Base-by-base conservation (phyloP, 1,140 invertebrate species). In the Galendromus occidentalis region DNA sequence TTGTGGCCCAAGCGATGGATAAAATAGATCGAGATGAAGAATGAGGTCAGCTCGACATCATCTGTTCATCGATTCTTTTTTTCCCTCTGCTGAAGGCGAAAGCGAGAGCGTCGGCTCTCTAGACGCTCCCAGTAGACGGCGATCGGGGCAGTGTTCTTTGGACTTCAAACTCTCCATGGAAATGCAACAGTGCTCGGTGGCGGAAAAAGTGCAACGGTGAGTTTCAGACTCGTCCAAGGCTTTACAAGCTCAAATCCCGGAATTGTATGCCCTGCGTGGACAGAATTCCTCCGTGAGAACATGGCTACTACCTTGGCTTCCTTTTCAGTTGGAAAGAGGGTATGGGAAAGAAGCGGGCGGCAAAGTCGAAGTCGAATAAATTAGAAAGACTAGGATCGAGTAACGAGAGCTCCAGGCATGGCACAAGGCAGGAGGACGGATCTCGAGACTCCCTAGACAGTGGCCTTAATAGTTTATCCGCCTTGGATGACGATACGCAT, bases 161-260 rank as follows among this genome's bases (percentile, higher is more conserved):
- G 33, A 39, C 33, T 39, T 39, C 33, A 39, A 39, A 39, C 33
- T 39, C 4, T 39, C 33, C 25, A 33, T 59, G 25, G 51, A 59
- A 59, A 59, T 22, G 51, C 25, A 59, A 9, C 51, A 25, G 22
- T 59, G 51, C 9, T 29, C 51, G 14, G 14, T 59, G 25, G 20
- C 14, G 25, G 51, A 59, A 22, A 59, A 59, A 22, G 51, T 59
- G 25, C 51, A 59, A 59, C 51, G 51, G 51, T 59, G 33, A 22
- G 45, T 28, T 7, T 22, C 4, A 47, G 7, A 14, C 42, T 44
- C n/a, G 14, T 44, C 42, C 42, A n/a, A 44, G n/a, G n/a, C 14
- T 12, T 14, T 44, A 47, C 18, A 20, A 47, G 28, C 25, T 20
- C 45, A 14, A 47, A 28, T 1, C 7, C 17, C 25, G 28, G 18